Percentiles rank a stretch among this genome's conserved stretches.
Conservation (phyloP, 92 coral and sea anemone species). For the Palythoa grandiflora region DNA sequence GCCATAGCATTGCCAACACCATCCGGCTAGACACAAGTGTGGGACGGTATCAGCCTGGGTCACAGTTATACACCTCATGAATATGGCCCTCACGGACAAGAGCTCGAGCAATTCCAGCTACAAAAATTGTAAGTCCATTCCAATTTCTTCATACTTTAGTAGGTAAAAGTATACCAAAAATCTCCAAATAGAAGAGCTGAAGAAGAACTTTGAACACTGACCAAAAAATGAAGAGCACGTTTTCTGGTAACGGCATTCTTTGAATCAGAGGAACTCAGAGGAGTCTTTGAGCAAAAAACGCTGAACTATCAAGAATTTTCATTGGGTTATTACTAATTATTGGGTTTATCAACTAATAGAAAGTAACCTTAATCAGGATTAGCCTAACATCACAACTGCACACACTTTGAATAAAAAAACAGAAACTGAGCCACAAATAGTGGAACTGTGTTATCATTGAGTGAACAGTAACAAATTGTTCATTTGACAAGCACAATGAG, state of each 20-base stretch:
- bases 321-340: conserved; percentile 17
- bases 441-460: neutral
- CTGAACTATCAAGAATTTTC: conserved; percentile 24
- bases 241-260: conserved; percentile 19
- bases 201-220: conserved; percentile 3
- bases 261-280: conserved; percentile 26
- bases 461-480: too few relatives aligned
- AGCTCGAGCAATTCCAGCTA: conserved; percentile 33
- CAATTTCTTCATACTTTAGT: conserved; percentile 32
- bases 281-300: conserved; percentile 17
- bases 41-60: too few relatives aligned
- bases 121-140: conserved; percentile 36
- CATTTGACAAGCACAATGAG: too few relatives aligned
- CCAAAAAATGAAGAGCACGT: conserved; percentile 10
- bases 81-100: conserved; percentile 31
- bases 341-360: conserved; percentile 24
- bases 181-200: conserved; percentile 6
- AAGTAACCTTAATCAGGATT: conserved; percentile 37
- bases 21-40: too few relatives aligned
- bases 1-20: too few relatives aligned
- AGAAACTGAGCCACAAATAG: conserved; percentile 26
- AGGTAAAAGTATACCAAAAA: conserved; percentile 23
- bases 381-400: conserved; percentile 37
- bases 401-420: conserved; percentile 30
- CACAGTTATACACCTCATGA: neutral